Conservation (phyloP, 1,140 invertebrate genomes). For the Bicyclus anynana region DNA sequence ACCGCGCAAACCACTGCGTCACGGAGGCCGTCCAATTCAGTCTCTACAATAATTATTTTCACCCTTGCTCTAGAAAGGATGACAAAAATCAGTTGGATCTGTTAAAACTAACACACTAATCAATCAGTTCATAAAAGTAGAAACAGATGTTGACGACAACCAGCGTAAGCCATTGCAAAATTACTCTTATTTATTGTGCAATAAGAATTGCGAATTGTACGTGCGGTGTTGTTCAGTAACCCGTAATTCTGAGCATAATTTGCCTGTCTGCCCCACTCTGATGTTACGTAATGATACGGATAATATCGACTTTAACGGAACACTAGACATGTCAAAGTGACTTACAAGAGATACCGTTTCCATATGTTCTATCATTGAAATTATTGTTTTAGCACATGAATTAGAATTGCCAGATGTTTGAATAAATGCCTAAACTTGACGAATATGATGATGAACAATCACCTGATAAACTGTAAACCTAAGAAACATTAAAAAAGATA, state of each 20-base stretch:
- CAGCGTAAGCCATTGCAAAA: background rate
- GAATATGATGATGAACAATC: no score
- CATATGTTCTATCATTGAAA: slow-evolving; percentile 11
- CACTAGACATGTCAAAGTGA: slow-evolving; percentile 18
- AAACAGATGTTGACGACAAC: slow-evolving; percentile 13
- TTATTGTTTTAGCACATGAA: no score
- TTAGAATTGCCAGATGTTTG: no score
- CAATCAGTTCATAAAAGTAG: slow-evolving; percentile 15
- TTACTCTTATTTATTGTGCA: background rate
- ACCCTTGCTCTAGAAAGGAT: no score
- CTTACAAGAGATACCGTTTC: slow-evolving; percentile 5
- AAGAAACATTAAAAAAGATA: no score
- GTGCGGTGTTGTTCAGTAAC: slow-evolving; percentile 12
- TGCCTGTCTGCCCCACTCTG: slow-evolving; percentile 13
- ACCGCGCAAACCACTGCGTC: no score
- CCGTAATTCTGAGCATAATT: slow-evolving; percentile 21
- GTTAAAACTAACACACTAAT: slow-evolving; percentile 13
- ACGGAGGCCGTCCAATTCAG: no score
- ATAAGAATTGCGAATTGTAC: slow-evolving; percentile 5
- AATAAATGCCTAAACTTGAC: no score
- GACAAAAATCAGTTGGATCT: background rate
- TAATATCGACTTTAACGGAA: slow-evolving; percentile 21
- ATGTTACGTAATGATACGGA: slow-evolving; percentile 18
- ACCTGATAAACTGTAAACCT: no score
- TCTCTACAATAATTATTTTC: no score